Evolutionary conservation across 2,888 invertebrate genomes (phyloP).

Genomic region (Copidosoma aretas): DNA sequence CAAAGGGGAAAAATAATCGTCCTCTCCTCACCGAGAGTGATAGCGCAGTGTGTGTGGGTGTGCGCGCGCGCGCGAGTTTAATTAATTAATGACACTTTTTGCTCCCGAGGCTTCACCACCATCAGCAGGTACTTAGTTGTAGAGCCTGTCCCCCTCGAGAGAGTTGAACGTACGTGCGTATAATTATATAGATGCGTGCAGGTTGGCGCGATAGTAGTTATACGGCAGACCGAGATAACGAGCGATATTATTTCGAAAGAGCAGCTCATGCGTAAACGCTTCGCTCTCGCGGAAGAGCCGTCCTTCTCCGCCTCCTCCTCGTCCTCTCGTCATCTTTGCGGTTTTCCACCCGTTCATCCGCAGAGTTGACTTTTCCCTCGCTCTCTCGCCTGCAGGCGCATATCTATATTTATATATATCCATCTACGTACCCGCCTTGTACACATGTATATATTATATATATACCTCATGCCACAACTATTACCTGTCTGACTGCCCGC

Average conservation of each 20-base stretch:
- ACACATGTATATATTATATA: no score
- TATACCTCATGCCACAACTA: no score
- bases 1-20: no score
- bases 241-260: background rate
- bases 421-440: no score
- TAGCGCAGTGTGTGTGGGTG: no score
- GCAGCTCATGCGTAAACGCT: background rate
- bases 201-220: background rate
- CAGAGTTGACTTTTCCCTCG: background rate
- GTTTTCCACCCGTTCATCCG: conserved; percentile 1
- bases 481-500: background rate
- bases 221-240: background rate
- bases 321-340: conserved; percentile 2
- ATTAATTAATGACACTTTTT: background rate
- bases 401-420: no score
- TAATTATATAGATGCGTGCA: no score
- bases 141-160: no score
- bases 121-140: background rate
- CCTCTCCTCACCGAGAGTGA: no score
- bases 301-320: no score
- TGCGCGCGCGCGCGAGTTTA: no score
- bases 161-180: no score
- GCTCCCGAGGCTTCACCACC: background rate
- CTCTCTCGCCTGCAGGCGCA: background rate
- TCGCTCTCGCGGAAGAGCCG: background rate